phyloP scores from a whole-genome alignment of 2,888 invertebrate genomes.

The Spilarctia lutea region DNA sequence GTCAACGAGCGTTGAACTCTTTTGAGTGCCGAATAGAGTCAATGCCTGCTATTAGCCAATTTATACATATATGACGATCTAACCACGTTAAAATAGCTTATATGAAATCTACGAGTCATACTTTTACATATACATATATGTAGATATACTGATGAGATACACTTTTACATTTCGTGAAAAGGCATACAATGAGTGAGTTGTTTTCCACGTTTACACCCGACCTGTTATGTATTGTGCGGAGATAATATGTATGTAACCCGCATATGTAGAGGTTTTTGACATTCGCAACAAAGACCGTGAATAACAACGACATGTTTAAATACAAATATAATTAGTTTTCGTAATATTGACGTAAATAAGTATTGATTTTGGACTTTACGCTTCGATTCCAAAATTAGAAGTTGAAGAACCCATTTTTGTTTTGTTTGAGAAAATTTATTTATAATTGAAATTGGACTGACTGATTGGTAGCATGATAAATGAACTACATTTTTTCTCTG shows the following conservation, averaged over 20 bases:
- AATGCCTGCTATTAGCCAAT: conserved; percentile 80
- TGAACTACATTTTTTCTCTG: not conserved
- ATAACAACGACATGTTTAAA: conserved; percentile 48
- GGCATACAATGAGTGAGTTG: conserved; percentile 28
- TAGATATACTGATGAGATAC: conserved; percentile 10
- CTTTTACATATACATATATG: conserved; percentile 27
- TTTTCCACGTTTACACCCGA: conserved; percentile 40
- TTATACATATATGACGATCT: conserved; percentile 63
- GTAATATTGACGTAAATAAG: conserved; percentile 32
- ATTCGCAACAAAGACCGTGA: conserved; percentile 59
- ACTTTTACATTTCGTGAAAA: conserved; percentile 27
- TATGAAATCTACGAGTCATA: conserved; percentile 43
- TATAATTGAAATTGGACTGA: not conserved
- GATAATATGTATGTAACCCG: conserved; percentile 65
- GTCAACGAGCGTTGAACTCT: conserved; percentile 84
- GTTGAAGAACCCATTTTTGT: not conserved
- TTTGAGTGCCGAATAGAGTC: conserved; percentile 75
- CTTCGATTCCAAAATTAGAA: conserved; percentile 26
- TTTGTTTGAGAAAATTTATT: conserved; percentile 15
- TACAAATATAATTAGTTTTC: conserved; percentile 36
- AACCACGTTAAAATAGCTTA: conserved; percentile 65
- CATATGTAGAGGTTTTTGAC: conserved; percentile 70
- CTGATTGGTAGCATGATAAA: no score
- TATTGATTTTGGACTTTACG: conserved; percentile 39
- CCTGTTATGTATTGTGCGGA: conserved; percentile 48